Evolutionary conservation across 1,140 invertebrate genomes (phyloP).

Genomic region (Drosophila lacteicornis): DNA sequence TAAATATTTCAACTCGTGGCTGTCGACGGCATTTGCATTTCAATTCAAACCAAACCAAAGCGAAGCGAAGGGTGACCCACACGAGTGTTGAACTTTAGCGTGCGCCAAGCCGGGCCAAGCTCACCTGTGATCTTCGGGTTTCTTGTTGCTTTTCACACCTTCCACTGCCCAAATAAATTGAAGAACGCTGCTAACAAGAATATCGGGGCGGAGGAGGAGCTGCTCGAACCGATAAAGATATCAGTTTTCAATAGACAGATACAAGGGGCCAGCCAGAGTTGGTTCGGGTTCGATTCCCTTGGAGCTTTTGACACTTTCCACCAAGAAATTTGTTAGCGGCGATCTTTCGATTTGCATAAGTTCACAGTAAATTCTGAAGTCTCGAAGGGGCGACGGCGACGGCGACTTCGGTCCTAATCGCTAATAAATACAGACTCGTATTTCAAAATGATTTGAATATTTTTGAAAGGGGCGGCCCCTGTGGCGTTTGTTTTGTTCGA

Average conservation of each 20-base stretch:
- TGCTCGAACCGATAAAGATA: conserved; percentile 61
- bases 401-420: conserved; percentile 51
- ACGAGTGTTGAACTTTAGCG: conserved; percentile 75
- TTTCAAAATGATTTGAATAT: conserved; percentile 80
- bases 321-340: conserved; percentile 62
- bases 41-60: conserved; percentile 57
- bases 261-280: background rate
- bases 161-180: conserved; percentile 52
- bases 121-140: conserved; percentile 9
- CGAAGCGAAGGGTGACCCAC: conserved; percentile 22
- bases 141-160: conserved; percentile 68
- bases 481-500: conserved; percentile 76
- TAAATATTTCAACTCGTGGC: conserved; percentile 67
- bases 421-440: conserved; percentile 81
- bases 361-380: conserved; percentile 78
- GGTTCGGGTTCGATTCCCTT: conserved; percentile 24
- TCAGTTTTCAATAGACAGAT: conserved; percentile 62
- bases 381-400: conserved; percentile 3
- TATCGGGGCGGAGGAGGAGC: background rate
- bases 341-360: conserved; percentile 67
- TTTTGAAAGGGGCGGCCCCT: conserved; percentile 67
- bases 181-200: conserved; percentile 53
- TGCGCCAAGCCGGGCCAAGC: conserved; percentile 47
- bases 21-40: conserved; percentile 71
- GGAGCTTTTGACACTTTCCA: conserved; percentile 68